Evolutionary conservation across 2,797 vertebrate genomes (phyloP).

Genomic region (Vultur gryphus): DNA sequence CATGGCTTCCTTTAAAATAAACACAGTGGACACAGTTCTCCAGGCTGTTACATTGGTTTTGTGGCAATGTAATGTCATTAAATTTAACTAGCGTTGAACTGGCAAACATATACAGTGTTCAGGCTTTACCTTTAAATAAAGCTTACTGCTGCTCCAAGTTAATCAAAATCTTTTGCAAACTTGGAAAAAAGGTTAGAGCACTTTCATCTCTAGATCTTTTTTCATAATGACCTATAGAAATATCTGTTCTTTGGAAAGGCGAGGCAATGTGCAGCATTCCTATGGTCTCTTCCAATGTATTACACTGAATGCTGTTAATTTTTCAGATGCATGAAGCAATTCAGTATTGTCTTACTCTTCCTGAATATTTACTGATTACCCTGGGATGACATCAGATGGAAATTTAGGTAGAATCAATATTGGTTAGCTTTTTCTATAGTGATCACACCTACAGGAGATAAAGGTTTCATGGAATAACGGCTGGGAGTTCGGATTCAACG

Average conservation of each 20-base stretch:
- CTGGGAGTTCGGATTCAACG: background rate
- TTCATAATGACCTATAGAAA: background rate
- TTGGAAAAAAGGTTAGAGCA: background rate
- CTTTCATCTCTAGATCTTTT: background rate
- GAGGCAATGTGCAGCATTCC: background rate
- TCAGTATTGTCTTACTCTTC: background rate
- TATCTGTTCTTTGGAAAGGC: background rate
- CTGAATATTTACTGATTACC: background rate
- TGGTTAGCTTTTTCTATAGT: background rate
- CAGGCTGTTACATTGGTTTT: background rate
- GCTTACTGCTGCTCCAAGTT: background rate
- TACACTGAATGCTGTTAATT: background rate
- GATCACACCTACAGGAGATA: background rate
- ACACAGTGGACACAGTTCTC: background rate
- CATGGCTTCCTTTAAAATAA: background rate
- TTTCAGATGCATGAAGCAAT: background rate
- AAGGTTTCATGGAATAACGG: background rate
- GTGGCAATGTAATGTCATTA: background rate
- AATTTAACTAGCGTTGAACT: background rate
- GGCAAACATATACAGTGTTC: background rate
- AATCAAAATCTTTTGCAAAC: background rate
- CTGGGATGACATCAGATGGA: background rate
- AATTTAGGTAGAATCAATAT: background rate
- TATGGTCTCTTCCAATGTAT: background rate
- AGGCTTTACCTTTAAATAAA: background rate